phyloP scores from a whole-genome alignment of 2,797 vertebrate genomes.

The Miichthys miiuy region DNA sequence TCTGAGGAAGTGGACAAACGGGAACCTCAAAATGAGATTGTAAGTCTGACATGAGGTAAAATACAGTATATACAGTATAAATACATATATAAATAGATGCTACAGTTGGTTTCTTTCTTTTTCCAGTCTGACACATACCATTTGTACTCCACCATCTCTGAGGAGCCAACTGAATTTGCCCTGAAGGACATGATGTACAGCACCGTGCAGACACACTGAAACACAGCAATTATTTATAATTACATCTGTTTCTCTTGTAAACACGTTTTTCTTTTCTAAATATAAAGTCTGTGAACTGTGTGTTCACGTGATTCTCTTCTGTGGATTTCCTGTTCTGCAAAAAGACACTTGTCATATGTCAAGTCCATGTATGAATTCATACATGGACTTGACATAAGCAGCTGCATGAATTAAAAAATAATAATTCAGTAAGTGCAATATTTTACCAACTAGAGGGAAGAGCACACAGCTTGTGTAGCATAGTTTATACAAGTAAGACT shows the following conservation, averaged over 20 bases:
- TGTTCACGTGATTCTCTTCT: neutral
- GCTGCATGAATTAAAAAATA: no score
- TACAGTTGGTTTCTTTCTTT: neutral
- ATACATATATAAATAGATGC: neutral
- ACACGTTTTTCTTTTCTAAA: no score
- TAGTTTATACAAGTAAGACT: no score
- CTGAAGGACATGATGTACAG: neutral
- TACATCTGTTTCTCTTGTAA: no score
- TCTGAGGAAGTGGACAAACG: no score
- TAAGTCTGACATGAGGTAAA: no score
- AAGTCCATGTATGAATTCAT: neutral
- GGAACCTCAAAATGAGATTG: no score
- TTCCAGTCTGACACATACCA: constrained; percentile 29
- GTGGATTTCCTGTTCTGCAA: constrained; percentile 6
- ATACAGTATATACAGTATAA: neutral
- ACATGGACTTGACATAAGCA: no score
- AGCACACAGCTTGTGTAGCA: no score
- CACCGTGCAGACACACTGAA: constrained; percentile 4
- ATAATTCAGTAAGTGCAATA: no score
- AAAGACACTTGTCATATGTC: neutral
- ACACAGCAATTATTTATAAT: no score
- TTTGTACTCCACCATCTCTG: constrained; percentile 33
- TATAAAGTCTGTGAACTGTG: neutral
- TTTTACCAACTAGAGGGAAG: no score
- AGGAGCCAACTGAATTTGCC: neutral